Percentiles rank a stretch among this genome's conserved stretches.
Evolutionary conservation across 2,797 vertebrate species (phyloP).

Genomic region (Avahi laniger): DNA sequence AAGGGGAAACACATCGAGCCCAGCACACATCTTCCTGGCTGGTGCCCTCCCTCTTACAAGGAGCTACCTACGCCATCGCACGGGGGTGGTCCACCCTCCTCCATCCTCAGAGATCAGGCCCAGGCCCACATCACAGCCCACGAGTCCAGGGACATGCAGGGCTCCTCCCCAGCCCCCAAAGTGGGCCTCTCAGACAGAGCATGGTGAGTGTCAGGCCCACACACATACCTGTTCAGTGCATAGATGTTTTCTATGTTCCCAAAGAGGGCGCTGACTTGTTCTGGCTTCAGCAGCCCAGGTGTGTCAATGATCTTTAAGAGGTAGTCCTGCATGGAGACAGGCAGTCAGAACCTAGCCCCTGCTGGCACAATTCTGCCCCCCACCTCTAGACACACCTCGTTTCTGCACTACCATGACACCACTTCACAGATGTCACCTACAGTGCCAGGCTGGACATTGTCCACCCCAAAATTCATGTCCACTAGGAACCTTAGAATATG

Average conservation of each 20-base stretch:
- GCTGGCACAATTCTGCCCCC: fast-evolving
- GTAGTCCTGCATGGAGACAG: constrained; percentile 89
- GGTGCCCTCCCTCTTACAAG: background rate
- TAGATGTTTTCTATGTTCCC: constrained; percentile 99
- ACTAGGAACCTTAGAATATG: background rate
- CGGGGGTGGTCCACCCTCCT: background rate
- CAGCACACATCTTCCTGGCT: background rate
- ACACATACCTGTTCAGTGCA: constrained; percentile 94
- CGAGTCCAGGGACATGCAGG: background rate
- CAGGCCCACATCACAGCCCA: background rate
- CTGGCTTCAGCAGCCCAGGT: constrained; percentile 90
- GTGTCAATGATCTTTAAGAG: constrained; percentile 95
- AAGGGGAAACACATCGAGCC: background rate
- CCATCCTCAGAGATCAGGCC: background rate
- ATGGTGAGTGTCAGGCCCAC: fast-evolving
- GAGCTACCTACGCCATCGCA: background rate
- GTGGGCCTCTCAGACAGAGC: background rate
- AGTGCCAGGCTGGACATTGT: too few relatives aligned
- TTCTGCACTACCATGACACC: background rate
- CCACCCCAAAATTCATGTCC: background rate
- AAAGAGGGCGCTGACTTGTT: constrained; percentile 95
- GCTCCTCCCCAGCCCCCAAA: too few relatives aligned
- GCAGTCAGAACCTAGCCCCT: background rate
- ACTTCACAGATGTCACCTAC: background rate
- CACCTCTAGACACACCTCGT: background rate